These are phyloP conservation scores for Dromius quadrimaculatus DNA, from an alignment of 2,888 invertebrate genomes.

Conservation along the genomic window DNA sequence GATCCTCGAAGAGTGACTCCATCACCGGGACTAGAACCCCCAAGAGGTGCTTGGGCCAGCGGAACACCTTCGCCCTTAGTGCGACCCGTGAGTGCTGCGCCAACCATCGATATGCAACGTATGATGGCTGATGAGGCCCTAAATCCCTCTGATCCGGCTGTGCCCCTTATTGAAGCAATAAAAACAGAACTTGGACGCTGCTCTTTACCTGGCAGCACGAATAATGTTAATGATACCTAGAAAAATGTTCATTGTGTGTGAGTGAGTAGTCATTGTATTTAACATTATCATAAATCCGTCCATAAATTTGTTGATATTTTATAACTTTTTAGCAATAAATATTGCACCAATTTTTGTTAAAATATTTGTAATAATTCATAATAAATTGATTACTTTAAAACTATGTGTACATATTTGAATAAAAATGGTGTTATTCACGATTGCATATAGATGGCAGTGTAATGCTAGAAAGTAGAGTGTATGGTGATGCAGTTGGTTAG, in stretches of 20 bases:
- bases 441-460: too few species aligned
- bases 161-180: conserved; percentile 87
- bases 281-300: too few species aligned
- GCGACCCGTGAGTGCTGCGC: conserved; percentile 76
- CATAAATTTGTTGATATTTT: too few species aligned
- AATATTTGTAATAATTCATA: conserved; percentile 11
- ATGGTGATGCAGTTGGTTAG: background rate
- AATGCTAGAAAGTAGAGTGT: too few species aligned
- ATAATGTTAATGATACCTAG: conserved; percentile 58
- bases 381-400: conserved; percentile 39
- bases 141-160: conserved; percentile 77
- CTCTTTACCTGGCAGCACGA: conserved; percentile 65
- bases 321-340: too few species aligned
- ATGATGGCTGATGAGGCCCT: conserved; percentile 73
- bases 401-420: conserved; percentile 42
- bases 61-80: conserved; percentile 68
- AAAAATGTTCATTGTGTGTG: background rate
- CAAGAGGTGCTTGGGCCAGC: conserved; percentile 70
- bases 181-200: conserved; percentile 75
- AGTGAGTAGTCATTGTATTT: conserved; percentile 19
- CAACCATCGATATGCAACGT: conserved; percentile 68
- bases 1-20: conserved; percentile 59
- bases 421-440: conserved; percentile 34
- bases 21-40: conserved; percentile 61
- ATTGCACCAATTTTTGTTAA: background rate